Evolutionary conservation across 2,888 invertebrate species (phyloP).

Genomic region (Elmis aenea): DNA sequence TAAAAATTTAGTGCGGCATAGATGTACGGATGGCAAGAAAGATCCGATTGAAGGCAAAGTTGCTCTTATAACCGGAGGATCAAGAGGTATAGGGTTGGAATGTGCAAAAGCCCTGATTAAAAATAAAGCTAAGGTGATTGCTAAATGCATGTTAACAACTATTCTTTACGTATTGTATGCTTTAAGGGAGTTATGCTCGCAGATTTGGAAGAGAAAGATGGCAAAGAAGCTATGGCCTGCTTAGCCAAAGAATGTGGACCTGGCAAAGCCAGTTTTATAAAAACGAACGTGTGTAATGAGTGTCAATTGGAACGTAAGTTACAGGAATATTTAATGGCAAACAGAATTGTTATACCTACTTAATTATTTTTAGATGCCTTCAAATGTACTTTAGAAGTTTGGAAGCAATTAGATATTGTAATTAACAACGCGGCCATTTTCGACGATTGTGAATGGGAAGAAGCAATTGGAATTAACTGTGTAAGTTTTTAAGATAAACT

Average conservation of each 20-base stretch:
- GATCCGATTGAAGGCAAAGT: slow-evolving; percentile 58
- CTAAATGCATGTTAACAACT: no score
- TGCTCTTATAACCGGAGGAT: slow-evolving; percentile 67
- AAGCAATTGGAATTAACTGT: slow-evolving; percentile 4
- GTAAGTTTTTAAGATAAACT: slow-evolving; percentile 6
- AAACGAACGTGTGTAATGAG: slow-evolving; percentile 69
- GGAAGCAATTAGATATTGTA: slow-evolving; percentile 5
- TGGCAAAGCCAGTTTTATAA: slow-evolving; percentile 63
- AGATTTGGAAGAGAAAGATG: slow-evolving; percentile 61
- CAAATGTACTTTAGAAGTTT: slow-evolving; percentile 1
- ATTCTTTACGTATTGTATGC: no score
- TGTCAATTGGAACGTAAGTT: slow-evolving; percentile 62
- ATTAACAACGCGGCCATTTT: slow-evolving; percentile 6
- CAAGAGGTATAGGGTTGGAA: slow-evolving; percentile 65
- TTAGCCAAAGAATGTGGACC: slow-evolving; percentile 62
- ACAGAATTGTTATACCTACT: no score
- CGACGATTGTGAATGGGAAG: slow-evolving; percentile 3
- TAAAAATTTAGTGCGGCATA: no score
- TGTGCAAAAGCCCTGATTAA: slow-evolving; percentile 63
- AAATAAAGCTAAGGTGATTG: slow-evolving; percentile 49
- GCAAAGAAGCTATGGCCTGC: slow-evolving; percentile 58
- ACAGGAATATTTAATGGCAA: no score
- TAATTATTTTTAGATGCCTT: slow-evolving; percentile 6
- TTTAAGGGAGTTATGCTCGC: slow-evolving; percentile 62
- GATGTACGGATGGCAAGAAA: no score